phyloP scores from a whole-genome alignment of 2,888 invertebrate species.

The Tridacna gigas region DNA sequence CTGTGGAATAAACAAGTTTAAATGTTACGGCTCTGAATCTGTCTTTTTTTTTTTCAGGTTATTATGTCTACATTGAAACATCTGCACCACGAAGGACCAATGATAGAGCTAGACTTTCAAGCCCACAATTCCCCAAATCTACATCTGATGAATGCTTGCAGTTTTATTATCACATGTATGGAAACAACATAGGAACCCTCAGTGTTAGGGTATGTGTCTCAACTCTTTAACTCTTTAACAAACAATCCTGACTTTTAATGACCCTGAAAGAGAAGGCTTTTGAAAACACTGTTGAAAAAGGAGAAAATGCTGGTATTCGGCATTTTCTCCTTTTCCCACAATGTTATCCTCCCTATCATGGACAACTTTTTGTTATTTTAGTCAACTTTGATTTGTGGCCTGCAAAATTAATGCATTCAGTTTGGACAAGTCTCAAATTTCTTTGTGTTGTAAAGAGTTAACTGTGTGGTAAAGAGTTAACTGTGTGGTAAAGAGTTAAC shows the following conservation, averaged over 20 bases:
- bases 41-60: constrained; percentile 57
- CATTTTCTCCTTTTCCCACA: background rate
- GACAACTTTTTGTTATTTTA: too few species aligned
- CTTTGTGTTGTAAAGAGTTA: too few species aligned
- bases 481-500: too few species aligned
- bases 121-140: constrained; percentile 59
- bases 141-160: constrained; percentile 70
- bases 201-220: constrained; percentile 68
- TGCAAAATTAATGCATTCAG: too few species aligned
- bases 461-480: too few species aligned
- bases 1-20: background rate
- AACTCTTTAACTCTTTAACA: background rate
- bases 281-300: background rate
- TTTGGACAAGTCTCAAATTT: too few species aligned
- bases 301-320: background rate
- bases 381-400: too few species aligned
- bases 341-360: too few species aligned
- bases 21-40: too few species aligned
- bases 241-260: background rate
- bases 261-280: too few species aligned
- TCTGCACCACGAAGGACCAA: constrained; percentile 64
- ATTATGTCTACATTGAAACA: constrained; percentile 80
- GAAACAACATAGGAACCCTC: constrained; percentile 75
- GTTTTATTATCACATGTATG: constrained; percentile 82
- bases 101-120: constrained; percentile 72